Evolutionary conservation across 2,113 vertebrate genomes (phyloP).

Genomic region (Neoarius graeffei): DNA sequence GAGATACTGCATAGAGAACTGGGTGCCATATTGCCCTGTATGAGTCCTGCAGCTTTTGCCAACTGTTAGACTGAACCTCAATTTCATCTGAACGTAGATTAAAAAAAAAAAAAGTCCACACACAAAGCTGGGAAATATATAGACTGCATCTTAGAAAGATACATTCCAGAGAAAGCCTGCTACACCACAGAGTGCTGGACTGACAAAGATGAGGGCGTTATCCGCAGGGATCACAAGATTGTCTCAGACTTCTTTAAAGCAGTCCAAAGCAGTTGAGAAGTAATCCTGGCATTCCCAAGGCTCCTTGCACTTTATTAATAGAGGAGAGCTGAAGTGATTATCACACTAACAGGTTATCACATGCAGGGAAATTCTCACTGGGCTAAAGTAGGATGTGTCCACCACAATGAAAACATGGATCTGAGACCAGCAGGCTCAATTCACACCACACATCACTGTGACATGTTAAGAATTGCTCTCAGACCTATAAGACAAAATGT

Average conservation of each 20-base stretch:
- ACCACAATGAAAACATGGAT: slow-evolving; percentile 39
- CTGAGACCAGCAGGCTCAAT: slow-evolving; percentile 56
- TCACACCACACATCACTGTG: slow-evolving; percentile 52
- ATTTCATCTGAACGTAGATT: not conserved
- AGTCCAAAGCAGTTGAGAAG: slow-evolving; percentile 56
- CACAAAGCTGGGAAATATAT: not conserved
- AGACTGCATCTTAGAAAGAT: not conserved
- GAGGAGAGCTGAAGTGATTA: slow-evolving; percentile 66
- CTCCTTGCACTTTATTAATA: slow-evolving; percentile 65
- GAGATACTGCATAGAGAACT: slow-evolving; percentile 41
- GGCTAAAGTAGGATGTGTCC: slow-evolving; percentile 44
- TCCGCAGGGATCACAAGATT: not conserved
- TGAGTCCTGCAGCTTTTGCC: slow-evolving; percentile 23
- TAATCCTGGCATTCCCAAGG: slow-evolving; percentile 53
- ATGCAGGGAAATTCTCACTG: slow-evolving; percentile 53
- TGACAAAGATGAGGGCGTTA: not conserved
- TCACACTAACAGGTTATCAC: slow-evolving; percentile 63
- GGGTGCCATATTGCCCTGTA: slow-evolving; percentile 20
- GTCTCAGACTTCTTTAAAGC: slow-evolving; percentile 45
- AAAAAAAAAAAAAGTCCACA: not conserved
- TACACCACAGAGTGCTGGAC: not conserved
- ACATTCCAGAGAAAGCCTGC: not conserved
- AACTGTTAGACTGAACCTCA: slow-evolving; percentile 20
- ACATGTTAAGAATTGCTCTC: slow-evolving; percentile 51
- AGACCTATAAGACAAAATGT: slow-evolving; percentile 39